Evolutionary conservation across 2,888 invertebrate species (phyloP).

Genomic region (Agrochola macilenta): DNA sequence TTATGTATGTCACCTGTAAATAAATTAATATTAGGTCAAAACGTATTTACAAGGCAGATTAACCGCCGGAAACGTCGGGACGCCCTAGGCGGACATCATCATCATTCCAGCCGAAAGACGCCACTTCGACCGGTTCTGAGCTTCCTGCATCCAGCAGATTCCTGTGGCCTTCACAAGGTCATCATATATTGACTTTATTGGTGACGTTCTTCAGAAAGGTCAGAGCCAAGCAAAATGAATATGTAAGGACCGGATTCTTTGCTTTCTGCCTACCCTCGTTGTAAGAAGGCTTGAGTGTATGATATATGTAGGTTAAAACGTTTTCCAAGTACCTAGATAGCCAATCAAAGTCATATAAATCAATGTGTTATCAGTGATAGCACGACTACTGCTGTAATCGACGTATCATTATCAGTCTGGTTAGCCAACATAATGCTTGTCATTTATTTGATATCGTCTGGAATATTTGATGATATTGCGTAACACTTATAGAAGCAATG

Average conservation of each 20-base stretch:
- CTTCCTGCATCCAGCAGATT: too few relatives aligned
- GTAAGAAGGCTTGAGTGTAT: background rate
- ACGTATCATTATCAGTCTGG: background rate
- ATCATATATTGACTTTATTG: background rate
- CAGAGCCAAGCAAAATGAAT: background rate
- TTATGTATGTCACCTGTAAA: slow-evolving; percentile 75
- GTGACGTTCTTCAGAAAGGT: background rate
- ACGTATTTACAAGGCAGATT: too few relatives aligned
- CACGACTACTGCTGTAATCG: background rate
- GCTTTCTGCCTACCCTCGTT: background rate
- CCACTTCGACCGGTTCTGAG: too few relatives aligned
- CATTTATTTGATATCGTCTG: background rate
- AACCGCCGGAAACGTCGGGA: background rate
- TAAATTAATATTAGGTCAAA: background rate
- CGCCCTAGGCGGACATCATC: background rate
- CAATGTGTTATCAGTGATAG: background rate
- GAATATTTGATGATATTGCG: background rate
- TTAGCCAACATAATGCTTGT: background rate
- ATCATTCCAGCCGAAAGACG: too few relatives aligned
- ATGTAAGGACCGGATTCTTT: background rate
- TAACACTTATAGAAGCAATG: too few relatives aligned
- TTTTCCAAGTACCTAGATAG: background rate
- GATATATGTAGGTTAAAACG: background rate
- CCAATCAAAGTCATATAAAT: background rate
- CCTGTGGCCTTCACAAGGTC: too few relatives aligned